Percentiles rank a stretch among this genome's conserved stretches.
phyloP scores from a whole-genome alignment of 2,113 vertebrate species.

The Sinocyclocheilus anophthalmus region DNA sequence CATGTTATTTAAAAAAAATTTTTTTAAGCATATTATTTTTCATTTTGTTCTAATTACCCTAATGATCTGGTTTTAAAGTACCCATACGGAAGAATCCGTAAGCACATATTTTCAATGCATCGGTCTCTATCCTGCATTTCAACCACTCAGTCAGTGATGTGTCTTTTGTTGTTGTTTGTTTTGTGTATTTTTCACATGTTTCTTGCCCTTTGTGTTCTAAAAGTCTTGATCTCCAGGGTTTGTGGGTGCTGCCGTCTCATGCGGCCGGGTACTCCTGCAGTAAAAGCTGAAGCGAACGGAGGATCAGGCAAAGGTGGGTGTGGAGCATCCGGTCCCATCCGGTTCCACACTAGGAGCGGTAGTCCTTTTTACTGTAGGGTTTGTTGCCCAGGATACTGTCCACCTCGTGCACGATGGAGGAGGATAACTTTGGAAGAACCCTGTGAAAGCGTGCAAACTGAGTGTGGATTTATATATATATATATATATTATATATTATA shows the following conservation, averaged over 20 bases:
- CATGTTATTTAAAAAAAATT: constrained; percentile 69
- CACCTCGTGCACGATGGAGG: constrained; percentile 95
- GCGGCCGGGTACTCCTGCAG: constrained; percentile 77
- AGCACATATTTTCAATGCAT: constrained; percentile 61
- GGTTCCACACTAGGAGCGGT: constrained; percentile 84
- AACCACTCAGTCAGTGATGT: constrained; percentile 44
- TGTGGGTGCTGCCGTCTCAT: constrained; percentile 74
- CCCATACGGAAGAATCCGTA: constrained; percentile 67
- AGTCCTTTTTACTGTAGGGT: constrained; percentile 99
- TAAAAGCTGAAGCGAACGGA: constrained; percentile 89
- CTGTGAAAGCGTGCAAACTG: constrained; percentile 64
- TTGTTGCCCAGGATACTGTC: constrained; percentile 99
- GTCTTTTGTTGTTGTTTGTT: background rate
- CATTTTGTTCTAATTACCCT: constrained; percentile 49
- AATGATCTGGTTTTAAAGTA: constrained; percentile 60
- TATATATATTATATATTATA: too few relatives aligned
- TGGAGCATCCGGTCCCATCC: constrained; percentile 14
- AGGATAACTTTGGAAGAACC: constrained; percentile 98
- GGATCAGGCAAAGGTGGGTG: constrained; percentile 78
- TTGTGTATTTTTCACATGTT: constrained; percentile 47
- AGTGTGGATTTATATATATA: too few relatives aligned
- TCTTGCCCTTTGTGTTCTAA: constrained; percentile 68
- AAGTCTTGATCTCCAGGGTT: constrained; percentile 72
- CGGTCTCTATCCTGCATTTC: constrained; percentile 43
- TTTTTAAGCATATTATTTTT: constrained; percentile 53